Conservation (phyloP, 1,140 invertebrate species). For the Ctenoplectra terminalis region DNA sequence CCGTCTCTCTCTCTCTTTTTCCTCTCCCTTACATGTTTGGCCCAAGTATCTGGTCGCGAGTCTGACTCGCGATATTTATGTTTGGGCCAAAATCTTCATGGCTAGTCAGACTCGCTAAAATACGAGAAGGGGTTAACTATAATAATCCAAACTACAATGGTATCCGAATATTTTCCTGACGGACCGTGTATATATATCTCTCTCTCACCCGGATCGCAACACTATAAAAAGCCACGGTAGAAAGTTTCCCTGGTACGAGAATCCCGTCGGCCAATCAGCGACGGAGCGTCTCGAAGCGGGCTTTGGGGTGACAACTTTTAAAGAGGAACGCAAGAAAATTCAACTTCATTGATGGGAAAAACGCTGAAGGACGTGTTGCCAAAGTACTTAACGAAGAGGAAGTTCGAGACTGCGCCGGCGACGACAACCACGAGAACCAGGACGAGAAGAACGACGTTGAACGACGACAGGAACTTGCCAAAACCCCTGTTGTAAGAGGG, state of each 20-base stretch:
- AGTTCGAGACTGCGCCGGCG: conserved; percentile 44
- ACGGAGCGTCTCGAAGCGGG: not conserved
- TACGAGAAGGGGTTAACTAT: no score
- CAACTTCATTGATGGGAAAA: conserved; percentile 52
- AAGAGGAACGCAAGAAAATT: conserved; percentile 50
- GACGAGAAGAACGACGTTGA: conserved; percentile 26
- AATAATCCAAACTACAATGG: no score
- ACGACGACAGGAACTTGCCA: conserved; percentile 61
- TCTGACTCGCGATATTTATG: no score
- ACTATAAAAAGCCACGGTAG: not conserved
- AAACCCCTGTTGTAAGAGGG: conserved; percentile 57
- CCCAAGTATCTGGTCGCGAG: no score
- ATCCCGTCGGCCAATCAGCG: conserved; percentile 18
- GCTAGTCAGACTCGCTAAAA: no score
- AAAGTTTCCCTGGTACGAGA: conserved; percentile 16
- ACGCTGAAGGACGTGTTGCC: conserved; percentile 64
- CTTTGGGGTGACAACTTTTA: conserved; percentile 29
- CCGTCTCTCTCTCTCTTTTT: no score
- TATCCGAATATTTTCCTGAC: no score
- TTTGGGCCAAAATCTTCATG: no score
- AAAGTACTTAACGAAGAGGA: conserved; percentile 65
- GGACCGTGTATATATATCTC: not conserved
- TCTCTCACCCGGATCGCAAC: not conserved
- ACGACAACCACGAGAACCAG: conserved; percentile 17
- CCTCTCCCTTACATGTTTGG: no score